Base-by-base conservation (phyloP, 2,888 invertebrate species). In the Exocentrus adspersus region DNA sequence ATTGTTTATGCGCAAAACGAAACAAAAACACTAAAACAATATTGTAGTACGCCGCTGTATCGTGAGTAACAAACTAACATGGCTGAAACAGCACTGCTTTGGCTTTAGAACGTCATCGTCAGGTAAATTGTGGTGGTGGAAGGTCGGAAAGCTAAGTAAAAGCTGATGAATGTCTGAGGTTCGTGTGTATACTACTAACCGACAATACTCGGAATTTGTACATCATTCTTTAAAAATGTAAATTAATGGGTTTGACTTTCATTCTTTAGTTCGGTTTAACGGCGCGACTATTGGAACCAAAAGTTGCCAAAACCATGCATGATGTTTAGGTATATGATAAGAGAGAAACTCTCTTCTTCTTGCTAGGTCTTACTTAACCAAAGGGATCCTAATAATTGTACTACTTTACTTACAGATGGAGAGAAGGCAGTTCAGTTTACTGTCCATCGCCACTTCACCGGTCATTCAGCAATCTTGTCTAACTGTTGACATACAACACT, bases 101-200 rank as follows among this genome's bases (percentile, higher is more conserved):
- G 68, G 67, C 64, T 70, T 72, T 70, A 56, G 63, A 68, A 72
- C 73, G 73, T 73, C 73, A 69, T 70, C 73, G 68, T 70, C 66
- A 70, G 70, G 68, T 69, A 67, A 69, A 60, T 56, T 54, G 65
- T 63, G 43, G 64, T 62, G 62, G 68, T 64, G 56, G 56, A 45
- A 60, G 52, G 19, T 12, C 37, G 20, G 24, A 32, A 48, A 32
- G 52, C 43, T 48, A 41, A 57, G 57, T 21, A 54, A n/a, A 41
- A 46, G 41, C 20, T 37, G 48, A 28, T 58, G 58, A 58, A 57
- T 57, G 37, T 7, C 12, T 30, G 19, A 17, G 46, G 46, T 28
- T 17, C 10, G 30, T 46, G 12, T 28, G 56, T 57, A 30, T 57
- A 46, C 48, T 54, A 54, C 42, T 41, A 54, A 43, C n/a, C n/a